phyloP scores from a whole-genome alignment of 2,797 vertebrate genomes.

The Labroides dimidiatus region DNA sequence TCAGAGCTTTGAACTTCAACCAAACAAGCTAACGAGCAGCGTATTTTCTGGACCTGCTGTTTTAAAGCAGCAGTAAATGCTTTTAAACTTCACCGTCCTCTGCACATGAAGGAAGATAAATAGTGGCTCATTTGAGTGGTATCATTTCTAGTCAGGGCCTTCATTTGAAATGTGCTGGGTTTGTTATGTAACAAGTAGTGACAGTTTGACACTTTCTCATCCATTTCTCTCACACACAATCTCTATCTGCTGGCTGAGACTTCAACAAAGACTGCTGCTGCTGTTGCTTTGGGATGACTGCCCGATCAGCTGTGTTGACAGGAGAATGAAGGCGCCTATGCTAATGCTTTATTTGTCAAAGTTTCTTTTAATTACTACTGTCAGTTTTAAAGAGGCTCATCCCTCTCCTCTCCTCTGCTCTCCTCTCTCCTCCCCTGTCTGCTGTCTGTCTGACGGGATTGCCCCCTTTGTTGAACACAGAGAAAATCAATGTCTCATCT shows the following conservation, averaged over 20 bases:
- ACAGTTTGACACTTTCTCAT: slow-evolving; percentile 53
- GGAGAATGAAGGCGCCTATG: slow-evolving; percentile 53
- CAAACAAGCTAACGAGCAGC: slow-evolving; percentile 32
- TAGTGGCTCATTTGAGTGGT: slow-evolving; percentile 28
- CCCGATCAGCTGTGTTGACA: slow-evolving; percentile 57
- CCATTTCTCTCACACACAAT: slow-evolving; percentile 43
- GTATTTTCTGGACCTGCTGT: slow-evolving; percentile 13
- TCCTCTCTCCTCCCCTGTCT: neutral
- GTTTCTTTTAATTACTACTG: slow-evolving; percentile 57
- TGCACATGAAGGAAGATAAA: slow-evolving; percentile 28
- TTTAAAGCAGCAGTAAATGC: neutral
- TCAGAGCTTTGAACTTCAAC: slow-evolving; percentile 23
- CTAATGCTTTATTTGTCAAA: slow-evolving; percentile 58
- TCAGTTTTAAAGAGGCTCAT: slow-evolving; percentile 31
- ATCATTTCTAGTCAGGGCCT: slow-evolving; percentile 27
- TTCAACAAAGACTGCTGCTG: slow-evolving; percentile 55
- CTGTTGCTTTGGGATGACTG: slow-evolving; percentile 41
- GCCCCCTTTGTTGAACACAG: slow-evolving; percentile 56
- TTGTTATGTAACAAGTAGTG: slow-evolving; percentile 59
- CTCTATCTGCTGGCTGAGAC: slow-evolving; percentile 56
- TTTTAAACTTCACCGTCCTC: slow-evolving; percentile 22
- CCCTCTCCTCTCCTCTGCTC: neutral
- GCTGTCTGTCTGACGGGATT: slow-evolving; percentile 23
- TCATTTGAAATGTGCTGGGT: slow-evolving; percentile 47
- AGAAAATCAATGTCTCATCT: slow-evolving; percentile 73